phyloP scores from a whole-genome alignment of 1,140 invertebrate genomes.

The Bombus pyrosoma region DNA sequence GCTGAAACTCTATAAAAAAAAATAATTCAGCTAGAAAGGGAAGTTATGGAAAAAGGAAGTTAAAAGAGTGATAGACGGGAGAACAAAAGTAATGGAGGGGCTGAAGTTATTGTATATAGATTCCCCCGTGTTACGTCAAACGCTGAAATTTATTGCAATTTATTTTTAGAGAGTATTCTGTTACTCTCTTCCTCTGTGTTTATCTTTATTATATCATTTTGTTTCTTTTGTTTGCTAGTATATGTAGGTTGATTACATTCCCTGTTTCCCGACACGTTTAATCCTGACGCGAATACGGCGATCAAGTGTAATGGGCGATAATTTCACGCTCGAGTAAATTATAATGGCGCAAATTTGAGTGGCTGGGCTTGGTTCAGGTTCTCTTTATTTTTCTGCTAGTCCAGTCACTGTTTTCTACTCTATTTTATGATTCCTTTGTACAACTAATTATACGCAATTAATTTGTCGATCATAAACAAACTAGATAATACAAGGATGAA shows the following conservation, averaged over 20 bases:
- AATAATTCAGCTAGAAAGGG: neutral
- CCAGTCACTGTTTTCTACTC: neutral
- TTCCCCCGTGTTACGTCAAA: constrained; percentile 9
- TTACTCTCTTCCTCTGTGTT: constrained; percentile 3
- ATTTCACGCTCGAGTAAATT: constrained; percentile 40
- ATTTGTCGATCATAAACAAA: neutral
- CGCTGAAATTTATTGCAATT: constrained; percentile 25
- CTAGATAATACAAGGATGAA: neutral
- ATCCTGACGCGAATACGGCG: constrained; percentile 1
- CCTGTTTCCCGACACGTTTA: neutral
- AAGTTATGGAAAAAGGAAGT: neutral
- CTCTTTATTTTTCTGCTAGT: neutral
- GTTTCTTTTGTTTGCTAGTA: neutral
- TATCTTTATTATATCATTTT: neutral
- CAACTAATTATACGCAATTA: neutral
- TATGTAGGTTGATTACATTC: neutral
- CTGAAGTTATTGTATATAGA: neutral
- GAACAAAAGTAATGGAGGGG: neutral
- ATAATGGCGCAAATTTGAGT: constrained; percentile 12
- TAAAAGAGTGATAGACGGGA: neutral
- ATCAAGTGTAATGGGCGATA: constrained; percentile 30
- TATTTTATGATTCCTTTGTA: neutral
- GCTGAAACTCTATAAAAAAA: constrained; percentile 11
- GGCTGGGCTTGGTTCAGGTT: neutral
- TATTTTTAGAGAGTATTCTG: constrained; percentile 40